Evolutionary conservation across 1,140 invertebrate genomes (phyloP), one percentile per base, ranked within the genome.

Genomic region (Sycophila sp.): DNA sequence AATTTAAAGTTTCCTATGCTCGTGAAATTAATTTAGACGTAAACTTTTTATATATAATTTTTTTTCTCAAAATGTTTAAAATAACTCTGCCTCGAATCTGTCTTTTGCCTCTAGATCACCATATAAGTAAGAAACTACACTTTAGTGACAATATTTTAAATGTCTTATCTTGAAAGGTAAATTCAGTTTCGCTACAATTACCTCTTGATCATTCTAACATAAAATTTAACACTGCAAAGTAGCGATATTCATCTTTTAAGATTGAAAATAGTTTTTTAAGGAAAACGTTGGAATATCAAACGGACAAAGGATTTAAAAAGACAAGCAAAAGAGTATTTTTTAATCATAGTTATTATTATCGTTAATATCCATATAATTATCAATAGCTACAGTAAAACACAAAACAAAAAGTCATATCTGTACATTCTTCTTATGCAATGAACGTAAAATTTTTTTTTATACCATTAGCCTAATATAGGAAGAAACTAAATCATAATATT

Each of bases 321-420:
- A 51, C 34, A 63, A 42, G 4, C n/a, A 22, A 34, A 30, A 6
- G 10, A 47, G 24, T 60, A 63, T 59, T 64, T 76, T 86, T 85
- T 85, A 85, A 85, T 86, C 81, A 85, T 85, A 86, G 84, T 86
- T 86, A 86, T 86, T 86, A 86, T 86, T 85, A 86, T 86, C 83
- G 77, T 86, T 86, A 86, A 85, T 86, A 85, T 86, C 83, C 84
- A 86, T 86, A 85, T 86, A 86, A 85, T 86, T 86, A 85, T 85
- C 79, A 84, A 86, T 86, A 86, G 84, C 85, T 86, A 86, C 84
- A 84, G 79, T 85, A 86, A 85, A 86, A 86, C 84, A 86, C 84
- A 86, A 85, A 86, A 86, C 82, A 83, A 85, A 85, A 84, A 82
- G 78, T 85, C 80, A 85, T 86, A 85, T 83, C 85, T 86, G 85